phyloP scores from a whole-genome alignment of 2,797 vertebrate species.

The Apogon hyalosoma region DNA sequence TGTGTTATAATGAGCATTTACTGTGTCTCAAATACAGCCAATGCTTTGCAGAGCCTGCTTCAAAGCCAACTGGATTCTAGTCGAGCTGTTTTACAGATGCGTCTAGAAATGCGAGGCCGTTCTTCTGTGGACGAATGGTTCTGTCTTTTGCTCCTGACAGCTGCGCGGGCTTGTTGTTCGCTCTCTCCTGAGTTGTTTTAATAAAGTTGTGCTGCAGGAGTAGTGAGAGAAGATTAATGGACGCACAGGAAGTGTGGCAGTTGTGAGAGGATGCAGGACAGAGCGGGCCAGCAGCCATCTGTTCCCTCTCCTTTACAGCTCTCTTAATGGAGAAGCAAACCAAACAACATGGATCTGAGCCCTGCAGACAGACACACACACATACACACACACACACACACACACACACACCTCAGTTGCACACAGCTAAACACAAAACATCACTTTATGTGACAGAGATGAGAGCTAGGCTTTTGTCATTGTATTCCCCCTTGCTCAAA shows the following conservation, averaged over 20 bases:
- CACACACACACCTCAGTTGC: conserved; percentile 57
- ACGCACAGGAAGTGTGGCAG: conserved; percentile 93
- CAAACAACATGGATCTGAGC: conserved; percentile 91
- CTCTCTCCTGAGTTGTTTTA: conserved; percentile 89
- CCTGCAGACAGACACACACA: conserved; percentile 74
- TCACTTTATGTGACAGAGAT: conserved; percentile 81
- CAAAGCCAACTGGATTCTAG: conserved; percentile 87
- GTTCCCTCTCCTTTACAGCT: conserved; percentile 93
- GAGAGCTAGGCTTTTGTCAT: conserved; percentile 80
- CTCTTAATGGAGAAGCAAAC: conserved; percentile 91
- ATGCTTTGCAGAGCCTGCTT: conserved; percentile 80
- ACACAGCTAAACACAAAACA: conserved; percentile 82
- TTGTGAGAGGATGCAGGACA: conserved; percentile 93
- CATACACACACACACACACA: conserved; percentile 19
- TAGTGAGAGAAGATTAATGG: conserved; percentile 99
- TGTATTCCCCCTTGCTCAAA: conserved; percentile 78
- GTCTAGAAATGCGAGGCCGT: conserved; percentile 87
- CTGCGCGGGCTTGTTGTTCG: conserved; percentile 90
- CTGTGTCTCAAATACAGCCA: conserved; percentile 73
- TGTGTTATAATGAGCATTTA: conserved; percentile 86
- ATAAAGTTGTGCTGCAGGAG: conserved; percentile 97
- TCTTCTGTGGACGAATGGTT: conserved; percentile 86
- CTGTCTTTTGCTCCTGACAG: conserved; percentile 93
- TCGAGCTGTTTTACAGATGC: conserved; percentile 88
- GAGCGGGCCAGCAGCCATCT: conserved; percentile 95